Percentiles rank a stretch among this genome's conserved stretches.
Conservation (phyloP, 2,888 invertebrate genomes). For the Zygaena filipendulae region DNA sequence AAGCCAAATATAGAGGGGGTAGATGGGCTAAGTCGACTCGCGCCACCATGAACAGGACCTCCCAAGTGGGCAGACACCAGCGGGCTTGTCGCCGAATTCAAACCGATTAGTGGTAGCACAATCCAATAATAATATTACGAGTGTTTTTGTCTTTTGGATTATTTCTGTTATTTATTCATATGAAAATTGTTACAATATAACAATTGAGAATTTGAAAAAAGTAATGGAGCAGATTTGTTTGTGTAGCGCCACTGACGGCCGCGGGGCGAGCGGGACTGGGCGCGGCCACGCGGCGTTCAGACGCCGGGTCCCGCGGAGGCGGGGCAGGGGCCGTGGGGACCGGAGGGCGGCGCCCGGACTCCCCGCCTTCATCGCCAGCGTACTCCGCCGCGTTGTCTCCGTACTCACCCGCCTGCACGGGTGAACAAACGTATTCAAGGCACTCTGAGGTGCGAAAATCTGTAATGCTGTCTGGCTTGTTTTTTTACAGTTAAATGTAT, state of each 20-base stretch:
- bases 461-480: too few species aligned
- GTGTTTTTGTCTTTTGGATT: not conserved
- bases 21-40: too few species aligned
- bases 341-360: too few species aligned
- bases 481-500: too few species aligned
- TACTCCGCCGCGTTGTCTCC: conserved; percentile 47
- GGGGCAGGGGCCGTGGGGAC: conserved; percentile 9
- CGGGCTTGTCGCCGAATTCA: too few species aligned
- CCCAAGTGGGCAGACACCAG: too few species aligned
- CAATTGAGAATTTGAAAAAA: not conserved
- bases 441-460: too few species aligned
- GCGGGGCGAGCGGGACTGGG: conserved; percentile 7
- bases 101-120: too few species aligned
- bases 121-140: too few species aligned
- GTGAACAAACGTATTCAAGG: conserved; percentile 25
- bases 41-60: too few species aligned
- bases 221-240: conserved; percentile 8
- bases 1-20: too few species aligned
- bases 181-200: not conserved
- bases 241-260: conserved; percentile 6
- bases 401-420: conserved; percentile 50
- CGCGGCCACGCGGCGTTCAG: conserved; percentile 3
- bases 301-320: conserved; percentile 6
- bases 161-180: not conserved
- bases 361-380: conserved; percentile 26